phyloP scores from a whole-genome alignment of 2,797 vertebrate species.

The Enoplosus armatus region DNA sequence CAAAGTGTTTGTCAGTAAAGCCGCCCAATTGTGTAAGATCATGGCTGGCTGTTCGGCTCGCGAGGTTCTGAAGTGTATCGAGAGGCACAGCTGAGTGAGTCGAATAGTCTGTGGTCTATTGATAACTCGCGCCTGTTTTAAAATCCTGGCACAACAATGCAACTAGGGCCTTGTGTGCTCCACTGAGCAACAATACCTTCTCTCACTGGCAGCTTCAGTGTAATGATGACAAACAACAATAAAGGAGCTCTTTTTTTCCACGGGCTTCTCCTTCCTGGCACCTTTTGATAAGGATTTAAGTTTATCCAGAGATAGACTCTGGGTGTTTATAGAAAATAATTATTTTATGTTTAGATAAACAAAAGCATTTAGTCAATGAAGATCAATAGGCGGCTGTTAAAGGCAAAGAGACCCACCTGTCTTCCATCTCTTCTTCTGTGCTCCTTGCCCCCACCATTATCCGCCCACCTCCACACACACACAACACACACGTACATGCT shows the following conservation, averaged over 20 bases:
- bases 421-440: constrained; percentile 37
- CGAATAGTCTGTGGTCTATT: constrained; percentile 85
- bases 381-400: constrained; percentile 1
- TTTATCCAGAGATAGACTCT: constrained; percentile 56
- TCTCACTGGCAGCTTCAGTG: constrained; percentile 80
- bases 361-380: neutral
- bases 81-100: constrained; percentile 83
- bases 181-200: constrained; percentile 86
- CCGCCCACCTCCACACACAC: constrained; percentile 19
- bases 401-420: constrained; percentile 19
- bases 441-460: constrained; percentile 15
- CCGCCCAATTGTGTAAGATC: constrained; percentile 78
- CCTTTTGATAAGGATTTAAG: constrained; percentile 78
- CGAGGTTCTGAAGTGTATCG: constrained; percentile 83
- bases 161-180: constrained; percentile 83
- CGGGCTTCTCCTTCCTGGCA: constrained; percentile 72
- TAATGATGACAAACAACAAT: constrained; percentile 84
- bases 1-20: constrained; percentile 76
- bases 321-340: constrained; percentile 18
- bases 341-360: constrained; percentile 20
- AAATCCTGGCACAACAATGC: constrained; percentile 86
- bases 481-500: neutral
- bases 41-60: constrained; percentile 73
- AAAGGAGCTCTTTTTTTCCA: constrained; percentile 65
- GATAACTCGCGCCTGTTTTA: constrained; percentile 88